phyloP scores from a whole-genome alignment of 2,888 invertebrate genomes.

The Thyatira batis region DNA sequence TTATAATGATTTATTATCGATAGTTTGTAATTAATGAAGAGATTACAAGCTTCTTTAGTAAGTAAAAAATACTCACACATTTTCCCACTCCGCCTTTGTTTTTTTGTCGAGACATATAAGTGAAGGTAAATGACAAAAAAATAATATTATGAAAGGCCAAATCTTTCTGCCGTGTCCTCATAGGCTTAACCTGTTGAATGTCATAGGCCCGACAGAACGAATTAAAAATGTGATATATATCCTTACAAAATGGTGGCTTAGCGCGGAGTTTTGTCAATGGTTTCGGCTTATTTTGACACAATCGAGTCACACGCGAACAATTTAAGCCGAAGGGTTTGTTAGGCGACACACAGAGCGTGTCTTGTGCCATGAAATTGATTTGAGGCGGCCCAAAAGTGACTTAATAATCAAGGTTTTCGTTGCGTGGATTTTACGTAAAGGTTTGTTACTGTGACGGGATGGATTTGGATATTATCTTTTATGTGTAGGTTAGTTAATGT shows the following conservation, averaged over 20 bases:
- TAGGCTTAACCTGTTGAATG: neutral
- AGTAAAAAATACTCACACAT: too few relatives aligned
- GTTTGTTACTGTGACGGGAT: neutral
- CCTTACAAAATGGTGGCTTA: neutral
- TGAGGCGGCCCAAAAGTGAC: neutral
- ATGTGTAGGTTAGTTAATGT: too few relatives aligned
- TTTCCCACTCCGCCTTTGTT: too few relatives aligned
- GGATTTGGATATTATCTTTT: too few relatives aligned
- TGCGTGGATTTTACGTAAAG: neutral
- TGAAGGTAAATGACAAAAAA: too few relatives aligned
- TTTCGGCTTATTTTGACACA: neutral
- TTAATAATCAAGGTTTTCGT: neutral
- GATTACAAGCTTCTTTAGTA: too few relatives aligned
- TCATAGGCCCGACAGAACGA: neutral
- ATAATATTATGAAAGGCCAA: neutral
- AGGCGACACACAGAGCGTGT: neutral
- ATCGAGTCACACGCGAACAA: neutral
- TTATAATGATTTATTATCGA: too few relatives aligned
- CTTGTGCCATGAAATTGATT: neutral
- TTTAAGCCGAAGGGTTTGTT: neutral
- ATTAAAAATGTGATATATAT: neutral
- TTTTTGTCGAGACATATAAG: too few relatives aligned
- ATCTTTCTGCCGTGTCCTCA: neutral
- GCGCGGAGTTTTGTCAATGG: neutral
- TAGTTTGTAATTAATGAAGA: too few relatives aligned